Evolutionary conservation across 2,888 invertebrate genomes (phyloP), one percentile per base, ranked within the genome.

Genomic region (Tiliacea aurago): DNA sequence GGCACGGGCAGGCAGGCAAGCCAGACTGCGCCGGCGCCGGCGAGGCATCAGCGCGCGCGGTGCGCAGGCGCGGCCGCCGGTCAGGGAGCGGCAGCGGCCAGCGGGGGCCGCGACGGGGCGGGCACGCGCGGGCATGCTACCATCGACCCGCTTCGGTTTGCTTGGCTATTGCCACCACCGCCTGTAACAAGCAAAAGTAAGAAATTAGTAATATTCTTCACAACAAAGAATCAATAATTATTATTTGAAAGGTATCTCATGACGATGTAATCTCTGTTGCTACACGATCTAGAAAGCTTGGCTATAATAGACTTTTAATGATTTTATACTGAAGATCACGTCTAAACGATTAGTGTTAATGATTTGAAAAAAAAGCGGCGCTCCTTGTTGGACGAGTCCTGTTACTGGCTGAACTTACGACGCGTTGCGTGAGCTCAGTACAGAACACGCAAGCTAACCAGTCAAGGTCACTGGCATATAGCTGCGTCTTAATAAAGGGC

Each of bases 111-210:
- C 88, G 95, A 84, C 86, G 96, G 94, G 78, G 96, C 93, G 51
- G 96, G 95, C 93, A 97, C 97, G 94, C 98, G 97, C 88, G 98
- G 97, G 84, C 98, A 98, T 33, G 97, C 97, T 20, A 96, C 96
- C 86, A 96, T 91, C 0, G 96, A 96, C 68, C 96, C 96, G 78
- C 95, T 95, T 83, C 96, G 96, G 84, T 75, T 93, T 0, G 93
- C 87, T 61, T 93, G 93, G 83, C 87, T 93, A 84, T 94, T 95
- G 18, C 92, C 91, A 62, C 94, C 88, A 15, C 95, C 95, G 73
- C 96, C 96, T 96, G 87, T 15, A 80, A 85, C 70, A 81, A 82
- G 23, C 28, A 15, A 62, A 53, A 63, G 0, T 33, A 6, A 41
- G 6, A 45, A n/a, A 28, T 70, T n/a, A 76, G 61, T 62, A 13